Conservation (phyloP, 2,797 vertebrate species). For the Catharus ustulatus region DNA sequence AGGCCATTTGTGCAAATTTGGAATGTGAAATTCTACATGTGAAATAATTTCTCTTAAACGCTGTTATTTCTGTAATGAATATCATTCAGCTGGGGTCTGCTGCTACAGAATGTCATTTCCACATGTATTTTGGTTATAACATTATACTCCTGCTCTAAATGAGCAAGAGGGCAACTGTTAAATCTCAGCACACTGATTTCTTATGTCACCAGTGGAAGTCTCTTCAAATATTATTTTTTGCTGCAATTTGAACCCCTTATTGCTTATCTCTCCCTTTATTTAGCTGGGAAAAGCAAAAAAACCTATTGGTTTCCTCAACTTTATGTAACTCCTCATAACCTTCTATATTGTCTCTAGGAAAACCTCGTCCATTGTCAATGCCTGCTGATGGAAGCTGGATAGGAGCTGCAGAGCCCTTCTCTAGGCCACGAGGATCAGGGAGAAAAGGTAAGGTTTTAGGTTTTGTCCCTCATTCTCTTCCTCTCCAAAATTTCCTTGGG, state of each 20-base stretch:
- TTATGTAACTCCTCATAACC: background rate
- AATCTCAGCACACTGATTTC: background rate
- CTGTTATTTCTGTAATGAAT: background rate
- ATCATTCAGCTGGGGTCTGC: background rate
- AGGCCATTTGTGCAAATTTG: constrained; percentile 10
- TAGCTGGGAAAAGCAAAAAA: background rate
- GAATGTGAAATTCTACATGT: constrained; percentile 43
- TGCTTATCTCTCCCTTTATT: background rate
- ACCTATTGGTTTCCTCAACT: background rate
- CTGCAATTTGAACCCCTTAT: background rate
- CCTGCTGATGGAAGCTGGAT: constrained; percentile 86
- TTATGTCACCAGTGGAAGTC: background rate
- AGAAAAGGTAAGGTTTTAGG: constrained; percentile 82
- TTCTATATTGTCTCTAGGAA: constrained; percentile 76
- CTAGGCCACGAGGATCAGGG: constrained; percentile 78
- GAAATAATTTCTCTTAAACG: constrained; percentile 1
- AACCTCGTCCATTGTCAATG: constrained; percentile 94
- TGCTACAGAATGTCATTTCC: background rate
- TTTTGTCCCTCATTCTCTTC: background rate
- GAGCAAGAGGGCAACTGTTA: background rate
- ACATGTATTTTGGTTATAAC: background rate
- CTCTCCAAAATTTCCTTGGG: background rate
- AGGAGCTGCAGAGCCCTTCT: constrained; percentile 79
- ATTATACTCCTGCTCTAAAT: background rate
- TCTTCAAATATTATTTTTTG: background rate